Evolutionary conservation across 2,888 invertebrate species (phyloP).

Genomic region (Nomada flava): DNA sequence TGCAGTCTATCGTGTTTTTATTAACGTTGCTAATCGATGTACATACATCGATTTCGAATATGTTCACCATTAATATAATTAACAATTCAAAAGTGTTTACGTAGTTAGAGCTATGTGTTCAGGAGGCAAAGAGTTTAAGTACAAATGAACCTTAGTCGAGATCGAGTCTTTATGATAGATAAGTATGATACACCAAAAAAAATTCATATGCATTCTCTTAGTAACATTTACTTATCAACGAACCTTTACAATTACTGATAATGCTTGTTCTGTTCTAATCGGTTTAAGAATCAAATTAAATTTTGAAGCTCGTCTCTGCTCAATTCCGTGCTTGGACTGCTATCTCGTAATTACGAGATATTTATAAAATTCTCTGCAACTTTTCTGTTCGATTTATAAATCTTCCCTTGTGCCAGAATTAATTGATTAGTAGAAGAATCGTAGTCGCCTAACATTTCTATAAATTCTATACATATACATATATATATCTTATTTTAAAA

Average conservation of each 20-base stretch:
- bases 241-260: neutral
- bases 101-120: constrained; percentile 53
- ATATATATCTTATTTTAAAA: neutral
- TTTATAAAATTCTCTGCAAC: neutral
- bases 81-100: constrained; percentile 23
- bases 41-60: constrained; percentile 23
- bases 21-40: constrained; percentile 33
- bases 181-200: constrained; percentile 44
- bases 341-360: neutral
- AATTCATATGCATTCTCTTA: constrained; percentile 18
- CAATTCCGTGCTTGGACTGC: neutral
- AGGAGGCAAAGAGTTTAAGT: constrained; percentile 64
- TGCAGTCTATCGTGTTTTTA: constrained; percentile 15
- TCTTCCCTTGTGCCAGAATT: neutral
- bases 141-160: constrained; percentile 59
- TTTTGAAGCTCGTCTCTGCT: neutral
- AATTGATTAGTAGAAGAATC: constrained; percentile 10
- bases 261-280: neutral
- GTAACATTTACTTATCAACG: neutral
- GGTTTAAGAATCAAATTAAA: neutral
- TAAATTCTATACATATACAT: no score
- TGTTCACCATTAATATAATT: constrained; percentile 33
- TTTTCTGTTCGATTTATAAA: neutral
- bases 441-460: neutral
- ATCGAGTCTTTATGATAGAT: constrained; percentile 14